Base-by-base conservation (phyloP, 2,797 vertebrate species). In the Acrossocheilus fasciatus region DNA sequence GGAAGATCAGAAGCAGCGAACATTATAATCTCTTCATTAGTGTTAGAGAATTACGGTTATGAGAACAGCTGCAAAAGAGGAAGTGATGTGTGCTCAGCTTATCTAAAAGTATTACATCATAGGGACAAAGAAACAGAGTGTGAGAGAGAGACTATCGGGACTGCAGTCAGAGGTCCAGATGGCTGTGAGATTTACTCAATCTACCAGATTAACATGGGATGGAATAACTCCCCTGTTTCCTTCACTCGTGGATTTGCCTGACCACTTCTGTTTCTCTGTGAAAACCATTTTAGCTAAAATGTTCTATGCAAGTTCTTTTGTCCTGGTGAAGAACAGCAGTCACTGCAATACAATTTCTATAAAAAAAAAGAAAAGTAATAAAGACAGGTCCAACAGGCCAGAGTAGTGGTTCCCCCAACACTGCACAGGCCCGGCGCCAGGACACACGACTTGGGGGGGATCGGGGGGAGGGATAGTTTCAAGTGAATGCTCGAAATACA, bases 31-130 rank as follows among this genome's bases (percentile, higher is more conserved):
- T 86, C 43, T 45, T 86, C 81, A 83, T 84, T 86, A 81, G 82
- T 43, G 68, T 72, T 80, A 26, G 73, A 83, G 72, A 87, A 86
- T 81, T 81, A 70, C 80, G 81, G 75, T 86, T 85, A 70, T 87
- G 86, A 79, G 86, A 82, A 74, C 86, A 87, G 86, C 76, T 89
- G 84, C 59, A 85, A 83, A 52, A 87, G 59, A 79, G 73, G 85
- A 86, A 88, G 76, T 88, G 87, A 81, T 75, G 84, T 75, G 78
- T 68, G 62, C 52, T 47, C 57, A 26, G 59, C 74, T 79, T 59
- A 85, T 81, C 81, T 68, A 74, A 88, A 82, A 86, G 41, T 81
- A 86, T 91, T 91, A 89, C 88, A 86, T 89, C 90, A 89, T 81
- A 87, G 47, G 47, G n/a, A 84, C 57, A 80, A 64, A 81, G 41